Evolutionary conservation across 2,888 invertebrate species (phyloP), one percentile per base, ranked within the genome.

Genomic region (Galeruca laticollis): DNA sequence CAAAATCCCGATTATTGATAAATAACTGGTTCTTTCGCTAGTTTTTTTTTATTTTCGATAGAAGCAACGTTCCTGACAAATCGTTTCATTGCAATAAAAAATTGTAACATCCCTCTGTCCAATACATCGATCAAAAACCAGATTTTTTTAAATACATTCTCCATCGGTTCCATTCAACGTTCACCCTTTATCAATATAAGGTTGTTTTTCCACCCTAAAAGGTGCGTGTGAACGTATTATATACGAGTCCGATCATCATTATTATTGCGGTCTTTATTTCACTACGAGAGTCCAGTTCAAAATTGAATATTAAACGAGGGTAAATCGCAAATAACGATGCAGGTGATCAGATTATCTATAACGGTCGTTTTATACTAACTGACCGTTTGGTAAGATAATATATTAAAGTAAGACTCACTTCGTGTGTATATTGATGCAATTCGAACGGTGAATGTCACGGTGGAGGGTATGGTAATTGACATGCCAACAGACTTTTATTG

Each of bases 331-430:
- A 57, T 57, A 35, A 35, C 56, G 61, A 47, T 67, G 75, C 75
- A 75, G 75, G 73, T 75, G 75, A 75, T 73, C 72, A 71, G 75
- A 75, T 75, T 73, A 75, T 75, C 75, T 75, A 75, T 75, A 75
- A 75, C 75, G 75, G 75, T 70, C 73, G 62, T 60, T 66, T 60
- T 43, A 26, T n/a, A 49, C 15, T 47, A 26, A 26, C 21, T 47
- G 43, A 26, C 21, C 35, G 18, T 18, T 47, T 47, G 47, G 18
- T 18, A 47, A 15, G n/a, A 47, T 47, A 15, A 15, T 47, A 47
- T 54, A 54, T 54, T 54, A 15, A 47, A 47, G 15, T 47, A 47
- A 15, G 47, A 15, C 43, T n/a, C n/a, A 15, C n/a, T 15, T 37
- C 37, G 13, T 37, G 9, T 37, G 37, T 10, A 10, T 37, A 37